Conservation (phyloP, 2,113 vertebrate genomes). For the Girardinichthys multiradiatus region DNA sequence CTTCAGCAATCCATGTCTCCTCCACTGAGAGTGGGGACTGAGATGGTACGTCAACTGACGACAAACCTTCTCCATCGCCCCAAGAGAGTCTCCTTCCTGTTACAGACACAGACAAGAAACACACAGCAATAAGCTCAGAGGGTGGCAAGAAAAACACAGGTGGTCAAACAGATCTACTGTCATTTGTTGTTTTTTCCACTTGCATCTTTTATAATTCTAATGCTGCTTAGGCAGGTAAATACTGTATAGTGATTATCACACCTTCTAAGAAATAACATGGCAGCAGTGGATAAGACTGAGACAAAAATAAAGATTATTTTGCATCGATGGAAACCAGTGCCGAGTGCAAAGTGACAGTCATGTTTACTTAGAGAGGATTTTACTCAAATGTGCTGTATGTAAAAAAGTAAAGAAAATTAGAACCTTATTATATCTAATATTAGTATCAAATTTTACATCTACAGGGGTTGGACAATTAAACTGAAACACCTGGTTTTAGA, state of each 20-base stretch:
- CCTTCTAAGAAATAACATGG: neutral
- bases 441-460: no score
- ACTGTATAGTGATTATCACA: neutral
- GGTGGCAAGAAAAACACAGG: neutral
- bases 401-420: no score
- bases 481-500: no score
- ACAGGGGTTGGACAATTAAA: no score
- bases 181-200: neutral
- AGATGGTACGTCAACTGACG: constrained; percentile 98
- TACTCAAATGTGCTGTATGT: no score
- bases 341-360: no score
- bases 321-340: neutral
- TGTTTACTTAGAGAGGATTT: no score
- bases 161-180: no score
- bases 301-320: neutral
- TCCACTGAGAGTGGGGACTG: constrained; percentile 96
- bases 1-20: constrained; percentile 90
- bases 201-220: neutral
- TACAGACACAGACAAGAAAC: constrained; percentile 14
- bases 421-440: no score
- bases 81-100: constrained; percentile 91
- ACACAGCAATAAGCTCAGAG: constrained; percentile 7
- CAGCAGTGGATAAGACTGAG: neutral
- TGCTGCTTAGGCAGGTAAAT: neutral
- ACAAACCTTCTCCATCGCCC: constrained; percentile 96